Evolutionary conservation across 2,888 invertebrate genomes (phyloP), one percentile per base, ranked within the genome.

Genomic region (Monoplex corrugatus): DNA sequence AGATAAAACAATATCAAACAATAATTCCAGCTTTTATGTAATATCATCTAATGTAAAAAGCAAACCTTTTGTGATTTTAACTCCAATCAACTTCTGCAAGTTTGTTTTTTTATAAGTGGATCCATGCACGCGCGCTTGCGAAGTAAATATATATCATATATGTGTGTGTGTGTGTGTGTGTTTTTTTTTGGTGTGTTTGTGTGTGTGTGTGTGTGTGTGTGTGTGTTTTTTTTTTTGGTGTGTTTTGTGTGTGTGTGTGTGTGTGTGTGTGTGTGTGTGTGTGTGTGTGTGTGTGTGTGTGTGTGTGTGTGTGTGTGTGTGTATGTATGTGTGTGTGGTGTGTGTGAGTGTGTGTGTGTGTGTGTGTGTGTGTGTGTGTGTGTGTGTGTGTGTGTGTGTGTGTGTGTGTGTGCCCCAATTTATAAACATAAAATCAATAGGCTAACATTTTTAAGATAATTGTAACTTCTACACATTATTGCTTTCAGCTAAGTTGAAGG

Each of bases 391-490:
- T 83, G 32, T 40, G 38, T n/a, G 86, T 2, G 57, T 28, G 86
- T 28, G 35, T 75, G 78, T 43, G 75, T 78, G 45, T 84, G 72
- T 84, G 88, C 72, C n/a, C n/a, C n/a, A n/a, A n/a, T n/a, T n/a
- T n/a, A n/a, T n/a, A n/a, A n/a, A n/a, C n/a, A n/a, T n/a, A n/a
- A n/a, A n/a, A n/a, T n/a, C n/a, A n/a, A n/a, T n/a, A n/a, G n/a
- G n/a, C n/a, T n/a, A n/a, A n/a, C n/a, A n/a, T n/a, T n/a, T n/a
- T n/a, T n/a, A n/a, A n/a, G n/a, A n/a, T n/a, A n/a, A n/a, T n/a
- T n/a, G n/a, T n/a, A n/a, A n/a, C n/a, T n/a, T n/a, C n/a, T n/a
- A n/a, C n/a, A n/a, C n/a, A n/a, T n/a, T n/a, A n/a, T n/a, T n/a
- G n/a, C n/a, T n/a, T n/a, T n/a, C n/a, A n/a, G n/a, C n/a, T n/a